Percentiles rank a stretch among this genome's conserved stretches.
Evolutionary conservation across 2,888 invertebrate species (phyloP).

Genomic region (Zygaena filipendulae): DNA sequence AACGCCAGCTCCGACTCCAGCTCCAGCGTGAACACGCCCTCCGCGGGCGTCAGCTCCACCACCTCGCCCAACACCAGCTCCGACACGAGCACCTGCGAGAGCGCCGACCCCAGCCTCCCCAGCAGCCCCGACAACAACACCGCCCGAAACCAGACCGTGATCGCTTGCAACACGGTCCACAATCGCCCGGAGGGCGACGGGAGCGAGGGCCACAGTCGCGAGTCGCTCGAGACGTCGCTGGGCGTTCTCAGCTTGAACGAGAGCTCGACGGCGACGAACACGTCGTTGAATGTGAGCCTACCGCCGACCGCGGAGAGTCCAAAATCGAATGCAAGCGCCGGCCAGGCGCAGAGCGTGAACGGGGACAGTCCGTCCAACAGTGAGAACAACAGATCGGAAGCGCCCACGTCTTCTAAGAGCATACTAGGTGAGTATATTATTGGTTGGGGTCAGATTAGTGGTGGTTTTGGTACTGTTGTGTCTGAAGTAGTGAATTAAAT

Average conservation of each 20-base stretch:
- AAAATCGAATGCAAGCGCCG: slow-evolving; percentile 29
- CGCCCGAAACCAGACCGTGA: slow-evolving; percentile 31
- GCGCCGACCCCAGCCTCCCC: slow-evolving; percentile 79
- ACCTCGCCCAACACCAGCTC: slow-evolving; percentile 78
- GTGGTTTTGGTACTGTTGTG: no score
- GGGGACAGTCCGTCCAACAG: slow-evolving; percentile 28
- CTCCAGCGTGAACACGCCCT: slow-evolving; percentile 73
- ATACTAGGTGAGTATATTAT: no score
- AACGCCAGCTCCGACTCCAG: slow-evolving; percentile 74
- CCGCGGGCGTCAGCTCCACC: slow-evolving; percentile 70
- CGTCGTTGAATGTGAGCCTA: slow-evolving; percentile 48
- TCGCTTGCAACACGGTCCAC: slow-evolving; percentile 21
- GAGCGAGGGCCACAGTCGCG: slow-evolving; percentile 27
- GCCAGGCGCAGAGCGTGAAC: slow-evolving; percentile 27
- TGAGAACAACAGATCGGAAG: slow-evolving; percentile 31
- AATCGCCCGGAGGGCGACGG: slow-evolving; percentile 29
- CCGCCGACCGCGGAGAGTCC: slow-evolving; percentile 54
- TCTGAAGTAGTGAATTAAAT: no score
- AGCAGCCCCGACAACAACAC: slow-evolving; percentile 67
- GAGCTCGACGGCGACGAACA: slow-evolving; percentile 57
- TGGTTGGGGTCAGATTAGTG: no score
- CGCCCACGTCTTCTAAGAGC: slow-evolving; percentile 46
- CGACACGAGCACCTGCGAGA: slow-evolving; percentile 75
- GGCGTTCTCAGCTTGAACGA: slow-evolving; percentile 52
- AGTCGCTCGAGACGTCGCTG: slow-evolving; percentile 43